Percentiles rank a stretch among this genome's conserved stretches.
Conservation (phyloP, 2,113 vertebrate genomes). For the Candoia aspera region DNA sequence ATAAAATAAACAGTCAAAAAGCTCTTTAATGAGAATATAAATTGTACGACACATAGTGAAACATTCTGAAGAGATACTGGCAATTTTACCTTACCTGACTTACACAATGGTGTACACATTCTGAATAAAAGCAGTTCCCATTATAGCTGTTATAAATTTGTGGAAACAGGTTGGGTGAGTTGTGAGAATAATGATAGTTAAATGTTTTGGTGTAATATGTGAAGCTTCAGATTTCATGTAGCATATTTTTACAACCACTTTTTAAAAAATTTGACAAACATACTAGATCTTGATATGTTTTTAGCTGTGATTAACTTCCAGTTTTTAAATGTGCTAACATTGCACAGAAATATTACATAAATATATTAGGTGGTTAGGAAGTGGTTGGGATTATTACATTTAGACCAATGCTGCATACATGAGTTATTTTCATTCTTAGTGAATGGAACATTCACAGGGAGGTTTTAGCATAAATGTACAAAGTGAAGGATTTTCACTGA, state of each 20-base stretch:
- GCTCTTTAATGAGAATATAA: not conserved
- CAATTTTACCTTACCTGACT: not conserved
- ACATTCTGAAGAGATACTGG: not conserved
- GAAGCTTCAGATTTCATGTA: not conserved
- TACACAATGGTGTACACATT: not conserved
- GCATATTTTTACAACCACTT: rapidly evolving
- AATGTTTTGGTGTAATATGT: not conserved
- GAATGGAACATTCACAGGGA: not conserved
- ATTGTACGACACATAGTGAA: not conserved
- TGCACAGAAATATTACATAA: not conserved
- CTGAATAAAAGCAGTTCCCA: not conserved
- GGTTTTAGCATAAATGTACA: not conserved
- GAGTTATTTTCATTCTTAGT: not conserved
- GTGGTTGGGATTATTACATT: not conserved
- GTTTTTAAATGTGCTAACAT: not conserved
- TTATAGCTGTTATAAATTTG: not conserved
- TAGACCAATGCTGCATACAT: too few relatives aligned
- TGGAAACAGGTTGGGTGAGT: not conserved
- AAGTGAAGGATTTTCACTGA: not conserved
- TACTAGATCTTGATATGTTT: too few relatives aligned
- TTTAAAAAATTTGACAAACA: not conserved
- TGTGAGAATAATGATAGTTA: not conserved
- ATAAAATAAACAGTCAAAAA: too few relatives aligned
- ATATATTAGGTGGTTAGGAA: not conserved
- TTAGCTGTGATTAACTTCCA: not conserved